phyloP scores from a whole-genome alignment of 1,140 invertebrate genomes.

The Grapholita molesta region DNA sequence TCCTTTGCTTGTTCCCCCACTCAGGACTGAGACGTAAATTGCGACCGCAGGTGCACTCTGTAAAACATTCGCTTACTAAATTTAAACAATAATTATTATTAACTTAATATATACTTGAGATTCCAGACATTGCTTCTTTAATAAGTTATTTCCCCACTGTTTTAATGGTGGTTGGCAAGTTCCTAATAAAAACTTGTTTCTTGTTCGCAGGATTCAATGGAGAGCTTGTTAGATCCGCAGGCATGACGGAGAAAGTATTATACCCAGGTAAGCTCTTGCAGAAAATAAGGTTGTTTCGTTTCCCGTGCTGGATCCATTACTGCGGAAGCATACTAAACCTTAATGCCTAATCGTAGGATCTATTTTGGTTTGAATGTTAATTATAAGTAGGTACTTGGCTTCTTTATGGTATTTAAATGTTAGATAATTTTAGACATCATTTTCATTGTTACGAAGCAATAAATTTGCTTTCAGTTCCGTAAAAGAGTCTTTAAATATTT shows the following conservation, averaged over 20 bases:
- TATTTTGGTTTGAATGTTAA: not conserved
- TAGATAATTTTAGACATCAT: not conserved
- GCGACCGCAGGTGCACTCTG: not conserved
- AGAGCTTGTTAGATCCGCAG: constrained; percentile 56
- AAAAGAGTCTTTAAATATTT: not conserved
- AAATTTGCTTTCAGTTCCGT: not conserved
- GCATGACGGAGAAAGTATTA: constrained; percentile 73
- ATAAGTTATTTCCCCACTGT: not conserved
- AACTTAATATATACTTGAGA: not conserved
- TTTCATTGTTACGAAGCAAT: not conserved
- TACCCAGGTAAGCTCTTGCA: constrained; percentile 56
- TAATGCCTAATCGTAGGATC: not conserved
- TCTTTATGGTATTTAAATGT: not conserved
- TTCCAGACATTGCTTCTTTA: not conserved
- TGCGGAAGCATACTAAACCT: not conserved
- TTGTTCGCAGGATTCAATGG: constrained; percentile 62
- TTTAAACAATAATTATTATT: constrained; percentile 1
- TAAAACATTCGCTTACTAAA: not conserved
- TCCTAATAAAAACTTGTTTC: constrained; percentile 26
- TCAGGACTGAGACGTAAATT: constrained; percentile 8
- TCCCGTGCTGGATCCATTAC: not conserved
- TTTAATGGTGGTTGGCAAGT: not conserved
- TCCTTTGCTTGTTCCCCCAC: not conserved
- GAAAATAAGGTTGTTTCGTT: not conserved
- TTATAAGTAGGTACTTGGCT: not conserved